Base-by-base conservation (phyloP, 35 echinoderm and acorn worm genomes). In the Ophioderma brevispina region DNA sequence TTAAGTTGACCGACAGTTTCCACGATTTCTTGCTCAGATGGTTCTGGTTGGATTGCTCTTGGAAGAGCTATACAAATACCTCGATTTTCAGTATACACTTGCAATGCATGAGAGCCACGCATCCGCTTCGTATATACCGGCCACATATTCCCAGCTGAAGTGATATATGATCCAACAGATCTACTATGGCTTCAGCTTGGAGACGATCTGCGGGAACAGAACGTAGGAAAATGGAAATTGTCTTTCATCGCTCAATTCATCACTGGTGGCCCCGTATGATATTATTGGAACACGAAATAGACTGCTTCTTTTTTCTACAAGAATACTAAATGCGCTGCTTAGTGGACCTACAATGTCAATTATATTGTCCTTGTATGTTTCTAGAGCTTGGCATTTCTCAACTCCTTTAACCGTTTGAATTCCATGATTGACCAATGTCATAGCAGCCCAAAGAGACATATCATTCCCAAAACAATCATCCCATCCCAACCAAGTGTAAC, bases 121-220 rank as follows among this genome's bases (percentile, higher is more conserved):
- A 83, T 52, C 64, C 14, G 52, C 81, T 25, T 43, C 18, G 55
- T 91, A 82, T 0, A 91, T 39, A 11, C 83, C 76, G 38, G 49
- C 70, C 0, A 91, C 80, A 55, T 91, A 91, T 34, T 36, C 59
- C 89, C 89, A 91, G n/a, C 41, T 70, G 32, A 91, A 84, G 39
- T 91, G n/a, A n/a, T n/a, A n/a, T n/a, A n/a, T n/a, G 80, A 15
- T 37, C 43, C 31, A 91, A 36, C 33, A 94, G 17, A 25, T 81
- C 76, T 21, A 89, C 37, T 30, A 89, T 90, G 2, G 81, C 42
- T 6, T 85, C 76, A 15, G 87, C 93, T 83, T 94, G 93, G 14
- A 94, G 76, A n/a, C 88, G 50, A 52, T 94, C 93, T 10, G 93
- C 82, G 3, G 93, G 93, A 43, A 94, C 93, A 5, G 88, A 80